Conservation (phyloP, 2,888 invertebrate genomes). For the Euproctis similis region DNA sequence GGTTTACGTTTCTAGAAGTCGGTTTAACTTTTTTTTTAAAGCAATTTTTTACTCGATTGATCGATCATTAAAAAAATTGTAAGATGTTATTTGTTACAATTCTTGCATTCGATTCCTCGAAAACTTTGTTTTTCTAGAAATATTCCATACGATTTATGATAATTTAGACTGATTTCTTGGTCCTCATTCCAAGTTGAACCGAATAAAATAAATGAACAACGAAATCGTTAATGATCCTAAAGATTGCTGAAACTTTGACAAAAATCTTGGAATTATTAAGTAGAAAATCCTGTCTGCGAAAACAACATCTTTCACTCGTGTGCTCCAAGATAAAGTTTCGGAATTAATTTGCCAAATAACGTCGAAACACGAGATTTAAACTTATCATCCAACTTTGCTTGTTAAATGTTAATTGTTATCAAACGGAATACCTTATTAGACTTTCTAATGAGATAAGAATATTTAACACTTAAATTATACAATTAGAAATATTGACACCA, state of each 20-base stretch:
- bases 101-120: too few relatives aligned
- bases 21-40: too few relatives aligned
- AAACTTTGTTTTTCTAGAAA: too few relatives aligned
- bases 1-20: too few relatives aligned
- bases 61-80: too few relatives aligned
- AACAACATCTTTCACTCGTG: constrained; percentile 62
- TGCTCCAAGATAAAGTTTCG: constrained; percentile 60
- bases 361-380: constrained; percentile 66
- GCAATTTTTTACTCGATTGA: too few relatives aligned
- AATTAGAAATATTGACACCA: too few relatives aligned
- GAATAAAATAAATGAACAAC: constrained; percentile 4
- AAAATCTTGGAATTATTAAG: constrained; percentile 42
- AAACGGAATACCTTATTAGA: too few relatives aligned
- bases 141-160: too few relatives aligned
- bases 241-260: constrained; percentile 14
- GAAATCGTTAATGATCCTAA: constrained; percentile 12
- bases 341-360: constrained; percentile 71
- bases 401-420: too few relatives aligned
- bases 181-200: not conserved
- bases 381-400: constrained; percentile 56
- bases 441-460: constrained; percentile 20
- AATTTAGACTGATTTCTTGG: not conserved
- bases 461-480: constrained; percentile 13
- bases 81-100: too few relatives aligned
- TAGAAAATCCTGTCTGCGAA: constrained; percentile 50